Base-by-base conservation (phyloP, 2,888 invertebrate species). In the Plebejus argus region DNA sequence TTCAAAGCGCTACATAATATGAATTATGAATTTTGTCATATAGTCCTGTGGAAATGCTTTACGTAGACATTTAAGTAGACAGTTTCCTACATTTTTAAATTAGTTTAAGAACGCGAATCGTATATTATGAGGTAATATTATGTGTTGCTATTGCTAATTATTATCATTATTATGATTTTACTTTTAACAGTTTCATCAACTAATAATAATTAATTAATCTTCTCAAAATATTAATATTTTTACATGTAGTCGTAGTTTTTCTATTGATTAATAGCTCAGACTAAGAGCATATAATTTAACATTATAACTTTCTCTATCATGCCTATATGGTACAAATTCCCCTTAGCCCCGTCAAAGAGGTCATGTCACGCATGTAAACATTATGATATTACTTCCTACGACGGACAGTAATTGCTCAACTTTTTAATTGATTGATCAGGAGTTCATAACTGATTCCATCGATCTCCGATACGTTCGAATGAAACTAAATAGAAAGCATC, bases 351-450 rank as follows among this genome's bases (percentile, higher is more conserved):
- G 6, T 15, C 66, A 66, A 20, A 66, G 28, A 66, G 66, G 15
- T 66, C 66, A 15, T 15, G 28, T 66, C 66, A 66, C 28, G 28
- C 8, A 66, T 66, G 18, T 33, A 66, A 66, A 66, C 28, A 66
- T 66, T 33, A 28, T 66, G 66, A 33, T 66, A 66, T 66, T 61
- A 61, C 66, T 66, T 28, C 66, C 28, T 33, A 66, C 66, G 28
- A 15, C 66, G 28, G 66, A 33, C 23, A 49, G 74, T 53, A 49
- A 70, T 71, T 77, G 72, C 56, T 56, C 39, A 71, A 72, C 35
- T 56, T 20, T 71, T 84, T 90, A 91, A 91, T 90, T 89, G 89
- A 90, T 88, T 86, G 87, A 88, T 87, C 89, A 89, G 88, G 89
- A 82, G 78, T 80, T 81, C 79, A 76, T 83, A 84, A 86, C 83